Percentiles rank a stretch among this genome's conserved stretches.
Conservation (phyloP, 2,797 vertebrate species). For the Ptychobarbus kaznakovi region DNA sequence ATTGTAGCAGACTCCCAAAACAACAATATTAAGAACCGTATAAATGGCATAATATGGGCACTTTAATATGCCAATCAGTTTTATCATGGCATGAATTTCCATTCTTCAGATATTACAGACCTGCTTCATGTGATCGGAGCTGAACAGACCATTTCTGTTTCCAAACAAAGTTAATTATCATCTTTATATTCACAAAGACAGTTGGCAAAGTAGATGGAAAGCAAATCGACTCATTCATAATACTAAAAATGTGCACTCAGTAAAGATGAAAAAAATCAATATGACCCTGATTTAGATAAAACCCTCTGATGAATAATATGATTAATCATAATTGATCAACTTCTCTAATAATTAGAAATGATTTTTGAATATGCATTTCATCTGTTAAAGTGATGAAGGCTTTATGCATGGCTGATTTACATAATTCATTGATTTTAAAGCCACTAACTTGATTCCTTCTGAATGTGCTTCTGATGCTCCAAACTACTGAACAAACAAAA, state of each 20-base stretch:
- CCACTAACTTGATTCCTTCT: constrained; percentile 33
- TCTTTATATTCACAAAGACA: background rate
- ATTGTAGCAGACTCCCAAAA: background rate
- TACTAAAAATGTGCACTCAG: constrained; percentile 30
- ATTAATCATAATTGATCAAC: constrained; percentile 95
- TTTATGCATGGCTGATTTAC: constrained; percentile 39
- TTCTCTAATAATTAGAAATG: constrained; percentile 95
- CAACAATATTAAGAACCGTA: background rate
- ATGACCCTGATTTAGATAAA: constrained; percentile 81
- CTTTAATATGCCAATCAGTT: background rate
- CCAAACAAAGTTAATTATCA: background rate
- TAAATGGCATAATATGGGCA: background rate
- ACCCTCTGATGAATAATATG: constrained; percentile 77
- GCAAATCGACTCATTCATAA: background rate
- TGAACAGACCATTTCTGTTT: background rate
- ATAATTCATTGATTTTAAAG: constrained; percentile 42
- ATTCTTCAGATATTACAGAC: background rate
- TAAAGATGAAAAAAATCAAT: constrained; percentile 92
- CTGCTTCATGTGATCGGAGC: background rate
- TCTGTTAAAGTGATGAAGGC: constrained; percentile 35
- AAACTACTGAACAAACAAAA: constrained; percentile 12
- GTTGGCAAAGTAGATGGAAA: background rate
- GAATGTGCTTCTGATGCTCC: background rate
- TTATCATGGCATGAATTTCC: background rate
- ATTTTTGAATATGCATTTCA: constrained; percentile 79